phyloP scores from a whole-genome alignment of 2,888 invertebrate species.

The Tipula helvola region DNA sequence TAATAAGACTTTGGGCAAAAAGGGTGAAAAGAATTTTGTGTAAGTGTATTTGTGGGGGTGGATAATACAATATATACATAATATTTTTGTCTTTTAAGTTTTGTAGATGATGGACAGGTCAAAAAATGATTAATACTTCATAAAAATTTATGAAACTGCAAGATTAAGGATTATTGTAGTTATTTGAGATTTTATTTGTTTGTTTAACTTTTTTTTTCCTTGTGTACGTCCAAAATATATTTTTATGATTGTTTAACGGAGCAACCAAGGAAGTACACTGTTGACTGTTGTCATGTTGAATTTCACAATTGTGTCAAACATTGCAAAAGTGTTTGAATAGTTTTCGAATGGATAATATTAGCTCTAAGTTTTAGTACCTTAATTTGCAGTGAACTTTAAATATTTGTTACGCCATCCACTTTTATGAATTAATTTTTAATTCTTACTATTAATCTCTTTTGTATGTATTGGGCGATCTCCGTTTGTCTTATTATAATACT shows the following conservation, averaged over 20 bases:
- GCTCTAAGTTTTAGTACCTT: too few relatives aligned
- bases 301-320: too few relatives aligned
- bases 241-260: background rate
- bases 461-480: too few relatives aligned
- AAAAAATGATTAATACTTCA: background rate
- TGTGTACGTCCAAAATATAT: background rate
- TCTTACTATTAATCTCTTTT: too few relatives aligned
- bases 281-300: background rate
- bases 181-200: background rate
- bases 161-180: background rate
- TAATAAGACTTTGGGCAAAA: background rate
- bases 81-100: background rate
- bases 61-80: background rate
- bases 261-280: background rate
- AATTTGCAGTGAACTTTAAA: too few relatives aligned
- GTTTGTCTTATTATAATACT: too few relatives aligned
- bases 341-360: too few relatives aligned
- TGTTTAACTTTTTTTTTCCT: background rate
- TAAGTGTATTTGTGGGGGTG: background rate
- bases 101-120: slow-evolving; percentile 4
- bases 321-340: too few relatives aligned
- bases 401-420: too few relatives aligned
- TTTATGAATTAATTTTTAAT: too few relatives aligned
- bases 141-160: background rate
- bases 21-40: background rate